Conservation (phyloP, 2,888 invertebrate species). For the Eupithecia inturbata region DNA sequence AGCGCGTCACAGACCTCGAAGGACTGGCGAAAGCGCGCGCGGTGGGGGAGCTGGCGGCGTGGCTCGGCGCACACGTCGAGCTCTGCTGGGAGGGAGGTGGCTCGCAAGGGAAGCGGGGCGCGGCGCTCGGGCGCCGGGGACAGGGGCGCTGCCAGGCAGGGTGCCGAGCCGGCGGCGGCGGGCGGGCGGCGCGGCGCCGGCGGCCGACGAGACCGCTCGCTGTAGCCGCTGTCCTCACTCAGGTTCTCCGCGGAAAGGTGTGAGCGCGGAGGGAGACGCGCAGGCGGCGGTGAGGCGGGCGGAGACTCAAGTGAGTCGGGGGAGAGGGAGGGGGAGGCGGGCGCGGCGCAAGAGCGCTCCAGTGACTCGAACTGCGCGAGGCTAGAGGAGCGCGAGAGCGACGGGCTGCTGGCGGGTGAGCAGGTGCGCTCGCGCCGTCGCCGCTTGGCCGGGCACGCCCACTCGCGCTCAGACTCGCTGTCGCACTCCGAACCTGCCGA, state of each 20-base stretch:
- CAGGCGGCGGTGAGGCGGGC: constrained; percentile 70
- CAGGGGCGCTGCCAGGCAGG: constrained; percentile 60
- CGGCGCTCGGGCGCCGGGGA: constrained; percentile 68
- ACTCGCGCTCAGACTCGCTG: constrained; percentile 89
- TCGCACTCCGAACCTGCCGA: constrained; percentile 81
- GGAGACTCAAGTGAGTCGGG: constrained; percentile 81
- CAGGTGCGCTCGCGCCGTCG: constrained; percentile 85
- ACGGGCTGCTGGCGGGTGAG: constrained; percentile 78
- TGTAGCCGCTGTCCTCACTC: constrained; percentile 91
- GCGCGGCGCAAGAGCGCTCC: constrained; percentile 85
- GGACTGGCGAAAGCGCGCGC: constrained; percentile 76
- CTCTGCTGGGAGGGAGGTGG: constrained; percentile 86
- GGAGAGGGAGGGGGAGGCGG: constrained; percentile 73
- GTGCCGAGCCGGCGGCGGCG: constrained; percentile 72
- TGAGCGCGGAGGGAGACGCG: constrained; percentile 64
- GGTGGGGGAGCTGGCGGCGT: constrained; percentile 62
- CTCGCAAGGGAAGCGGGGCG: constrained; percentile 72
- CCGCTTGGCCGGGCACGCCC: constrained; percentile 90
- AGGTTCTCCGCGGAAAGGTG: constrained; percentile 90
- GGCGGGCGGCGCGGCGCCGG: constrained; percentile 64
- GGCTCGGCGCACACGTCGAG: constrained; percentile 85
- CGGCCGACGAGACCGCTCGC: constrained; percentile 82
- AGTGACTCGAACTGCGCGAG: constrained; percentile 93
- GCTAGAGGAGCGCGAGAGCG: constrained; percentile 91
- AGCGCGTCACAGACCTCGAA: constrained; percentile 78